Evolutionary conservation across 1,140 invertebrate species (phyloP).

Genomic region (Adoxophyes honmai): DNA sequence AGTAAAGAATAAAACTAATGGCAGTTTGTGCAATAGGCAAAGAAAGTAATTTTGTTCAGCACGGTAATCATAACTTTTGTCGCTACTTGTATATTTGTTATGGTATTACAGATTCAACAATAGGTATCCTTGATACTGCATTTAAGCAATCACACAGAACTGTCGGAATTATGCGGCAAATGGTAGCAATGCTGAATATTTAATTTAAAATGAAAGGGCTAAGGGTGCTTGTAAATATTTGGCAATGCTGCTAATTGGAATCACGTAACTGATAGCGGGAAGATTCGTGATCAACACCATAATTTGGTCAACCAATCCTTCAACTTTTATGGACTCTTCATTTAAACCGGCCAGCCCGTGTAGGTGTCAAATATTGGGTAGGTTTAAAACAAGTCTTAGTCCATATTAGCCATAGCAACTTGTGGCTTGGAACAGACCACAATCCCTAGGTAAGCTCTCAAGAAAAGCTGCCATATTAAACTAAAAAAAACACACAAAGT

Average conservation of each 20-base stretch:
- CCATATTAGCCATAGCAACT: no score
- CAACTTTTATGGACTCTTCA: no score
- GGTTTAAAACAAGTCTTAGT: no score
- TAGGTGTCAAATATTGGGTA: no score
- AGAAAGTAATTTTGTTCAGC: background rate
- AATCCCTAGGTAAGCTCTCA: constrained; percentile 48
- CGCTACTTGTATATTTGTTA: constrained; percentile 8
- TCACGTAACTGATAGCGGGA: no score
- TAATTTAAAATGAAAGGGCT: background rate
- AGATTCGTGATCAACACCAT: background rate
- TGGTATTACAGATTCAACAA: background rate
- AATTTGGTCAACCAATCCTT: no score
- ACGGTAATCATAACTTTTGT: background rate
- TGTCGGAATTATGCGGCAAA: no score
- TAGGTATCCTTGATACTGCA: background rate
- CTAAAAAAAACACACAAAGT: constrained; percentile 46
- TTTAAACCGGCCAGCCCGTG: no score
- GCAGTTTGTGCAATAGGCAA: no score
- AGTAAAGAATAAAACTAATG: no score
- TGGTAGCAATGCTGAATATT: no score
- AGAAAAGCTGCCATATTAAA: constrained; percentile 61
- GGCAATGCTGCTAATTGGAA: background rate
- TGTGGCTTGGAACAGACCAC: no score
- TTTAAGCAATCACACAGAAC: background rate
- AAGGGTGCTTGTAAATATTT: background rate